Percentiles rank a stretch among this genome's conserved stretches.
These are phyloP conservation scores for Elgaria multicarinata DNA, from an alignment of 2,113 vertebrate genomes.

Conservation along the genomic window DNA sequence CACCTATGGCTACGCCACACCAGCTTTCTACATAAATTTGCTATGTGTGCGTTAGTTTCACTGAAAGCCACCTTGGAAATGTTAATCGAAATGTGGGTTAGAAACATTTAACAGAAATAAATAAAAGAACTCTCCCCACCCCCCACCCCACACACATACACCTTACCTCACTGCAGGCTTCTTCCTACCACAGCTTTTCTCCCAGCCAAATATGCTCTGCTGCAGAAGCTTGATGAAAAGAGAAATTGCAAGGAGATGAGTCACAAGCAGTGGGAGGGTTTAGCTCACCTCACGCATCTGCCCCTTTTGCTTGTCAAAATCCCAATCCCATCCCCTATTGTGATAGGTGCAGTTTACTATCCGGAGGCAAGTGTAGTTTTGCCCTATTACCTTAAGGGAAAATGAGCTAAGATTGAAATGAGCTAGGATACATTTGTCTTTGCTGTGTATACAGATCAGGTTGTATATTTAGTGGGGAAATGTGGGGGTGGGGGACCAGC, in stretches of 20 bases:
- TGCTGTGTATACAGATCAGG: background rate
- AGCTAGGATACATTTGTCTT: background rate
- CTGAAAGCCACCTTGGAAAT: background rate
- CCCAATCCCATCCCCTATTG: background rate
- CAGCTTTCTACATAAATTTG: background rate
- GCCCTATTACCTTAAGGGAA: too few species aligned
- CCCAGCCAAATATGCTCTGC: background rate
- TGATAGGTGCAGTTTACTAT: background rate
- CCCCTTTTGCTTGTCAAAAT: background rate
- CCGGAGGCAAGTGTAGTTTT: background rate
- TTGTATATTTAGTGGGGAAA: background rate
- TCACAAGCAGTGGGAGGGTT: background rate
- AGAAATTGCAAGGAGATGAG: background rate
- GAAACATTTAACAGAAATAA: background rate
- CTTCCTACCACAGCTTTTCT: background rate
- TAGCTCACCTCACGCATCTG: background rate
- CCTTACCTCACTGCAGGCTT: background rate
- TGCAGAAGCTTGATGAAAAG: background rate
- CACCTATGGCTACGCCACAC: too few species aligned
- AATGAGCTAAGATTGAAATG: background rate
- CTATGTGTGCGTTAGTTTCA: background rate
- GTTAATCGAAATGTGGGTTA: background rate
- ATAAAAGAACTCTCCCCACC: background rate
- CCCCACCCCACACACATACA: too few species aligned
- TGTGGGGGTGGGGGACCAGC: background rate